phyloP scores from a whole-genome alignment of 2,797 vertebrate genomes.

The Melanotaenia pygmaea region DNA sequence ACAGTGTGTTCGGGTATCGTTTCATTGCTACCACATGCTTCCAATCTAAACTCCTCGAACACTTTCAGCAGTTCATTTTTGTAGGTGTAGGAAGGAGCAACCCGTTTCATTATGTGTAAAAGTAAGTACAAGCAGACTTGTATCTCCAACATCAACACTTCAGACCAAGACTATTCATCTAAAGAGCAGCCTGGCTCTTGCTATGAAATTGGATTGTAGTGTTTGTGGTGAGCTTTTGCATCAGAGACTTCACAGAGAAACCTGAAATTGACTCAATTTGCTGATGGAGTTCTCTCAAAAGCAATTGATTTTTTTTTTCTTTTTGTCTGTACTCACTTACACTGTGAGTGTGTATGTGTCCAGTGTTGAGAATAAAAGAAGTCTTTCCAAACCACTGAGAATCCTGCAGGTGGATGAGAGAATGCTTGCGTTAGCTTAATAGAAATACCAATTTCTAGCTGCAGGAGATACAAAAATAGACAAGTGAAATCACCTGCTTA shows the following conservation, averaged over 20 bases:
- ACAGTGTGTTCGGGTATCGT: conserved; percentile 6
- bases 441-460: conserved; percentile 30
- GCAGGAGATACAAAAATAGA: conserved; percentile 27
- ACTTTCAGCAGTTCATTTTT: conserved; percentile 29
- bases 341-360: conserved; percentile 31
- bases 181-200: conserved; percentile 52
- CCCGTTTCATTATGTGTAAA: conserved; percentile 43
- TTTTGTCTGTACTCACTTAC: conserved; percentile 46
- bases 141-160: conserved; percentile 58
- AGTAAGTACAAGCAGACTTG: conserved; percentile 37
- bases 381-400: conserved; percentile 27
- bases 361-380: conserved; percentile 38
- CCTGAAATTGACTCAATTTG: conserved; percentile 73
- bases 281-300: conserved; percentile 71
- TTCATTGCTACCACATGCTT: conserved; percentile 3
- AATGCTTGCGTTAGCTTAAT: conserved; percentile 42
- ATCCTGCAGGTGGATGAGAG: conserved; percentile 18
- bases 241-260: conserved; percentile 60
- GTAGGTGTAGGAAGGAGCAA: conserved; percentile 32
- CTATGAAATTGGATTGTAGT: conserved; percentile 65
- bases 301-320: conserved; percentile 60
- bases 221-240: conserved; percentile 65
- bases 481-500: conserved; percentile 47
- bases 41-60: conserved; percentile 16
- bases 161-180: conserved; percentile 63